These are phyloP conservation scores for Tiliqua scincoides DNA, from an alignment of 2,113 vertebrate species.

Conservation along the genomic window DNA sequence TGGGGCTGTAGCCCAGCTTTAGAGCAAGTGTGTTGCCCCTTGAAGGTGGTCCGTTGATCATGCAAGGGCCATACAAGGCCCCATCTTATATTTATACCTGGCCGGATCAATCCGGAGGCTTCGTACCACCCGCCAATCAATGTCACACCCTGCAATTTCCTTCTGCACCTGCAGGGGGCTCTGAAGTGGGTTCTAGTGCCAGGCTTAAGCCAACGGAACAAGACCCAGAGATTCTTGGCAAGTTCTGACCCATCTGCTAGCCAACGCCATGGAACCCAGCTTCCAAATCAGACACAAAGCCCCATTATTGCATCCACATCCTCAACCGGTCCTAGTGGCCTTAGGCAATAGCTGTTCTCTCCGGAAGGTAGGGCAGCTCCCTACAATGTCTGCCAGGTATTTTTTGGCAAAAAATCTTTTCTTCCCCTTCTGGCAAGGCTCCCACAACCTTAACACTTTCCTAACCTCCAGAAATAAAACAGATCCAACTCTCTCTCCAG, in stretches of 20 bases:
- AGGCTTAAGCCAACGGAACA: background rate
- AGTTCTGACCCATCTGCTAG: background rate
- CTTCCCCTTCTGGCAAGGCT: background rate
- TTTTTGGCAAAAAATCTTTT: background rate
- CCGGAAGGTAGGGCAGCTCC: no score
- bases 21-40: no score
- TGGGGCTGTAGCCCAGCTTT: no score
- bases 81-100: no score
- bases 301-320: background rate
- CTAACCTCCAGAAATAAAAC: background rate
- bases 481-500: background rate
- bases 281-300: background rate
- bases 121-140: no score
- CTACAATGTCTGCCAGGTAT: background rate
- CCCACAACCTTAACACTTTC: background rate
- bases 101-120: no score
- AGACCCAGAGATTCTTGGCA: background rate
- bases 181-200: background rate
- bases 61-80: no score
- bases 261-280: no score
- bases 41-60: no score
- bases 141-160: background rate
- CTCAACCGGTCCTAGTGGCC: no score
- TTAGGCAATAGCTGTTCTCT: background rate
- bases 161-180: background rate